A percentile compares a stretch with the other conserved stretches of the same genome.
Conservation (phyloP, 1,140 invertebrate species). For the Mycetomoellerius zeteki region DNA sequence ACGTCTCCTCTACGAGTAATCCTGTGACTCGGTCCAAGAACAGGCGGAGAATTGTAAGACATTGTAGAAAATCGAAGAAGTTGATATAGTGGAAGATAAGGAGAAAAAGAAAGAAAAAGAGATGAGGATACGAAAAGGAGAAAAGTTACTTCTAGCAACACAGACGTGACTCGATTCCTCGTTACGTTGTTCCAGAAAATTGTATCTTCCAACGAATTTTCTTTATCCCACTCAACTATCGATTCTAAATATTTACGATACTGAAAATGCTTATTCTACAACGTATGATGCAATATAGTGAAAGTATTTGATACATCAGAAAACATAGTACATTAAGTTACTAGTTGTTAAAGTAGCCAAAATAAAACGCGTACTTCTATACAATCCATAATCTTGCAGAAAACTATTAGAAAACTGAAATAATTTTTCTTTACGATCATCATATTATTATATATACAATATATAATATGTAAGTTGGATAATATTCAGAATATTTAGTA, state of each 20-base stretch:
- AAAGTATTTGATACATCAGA: neutral
- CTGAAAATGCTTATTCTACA: conserved; percentile 36
- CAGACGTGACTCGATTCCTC: conserved; percentile 73
- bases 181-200: conserved; percentile 72
- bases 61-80: conserved; percentile 56
- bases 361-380: neutral
- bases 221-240: conserved; percentile 37
- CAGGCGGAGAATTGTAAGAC: conserved; percentile 34
- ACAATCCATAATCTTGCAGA: neutral
- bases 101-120: neutral
- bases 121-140: neutral
- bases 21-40: conserved; percentile 38
- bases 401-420: neutral
- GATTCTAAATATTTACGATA: conserved; percentile 53
- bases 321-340: neutral
- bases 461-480: neutral
- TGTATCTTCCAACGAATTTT: conserved; percentile 68
- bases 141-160: conserved; percentile 10
- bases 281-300: neutral
- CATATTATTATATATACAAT: neutral
- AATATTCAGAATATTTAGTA: neutral
- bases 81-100: conserved; percentile 66
- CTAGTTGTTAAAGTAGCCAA: neutral
- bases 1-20: conserved; percentile 65
- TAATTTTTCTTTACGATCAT: neutral